Conservation (phyloP, 1,140 invertebrate species). For the Achroia grisella region DNA sequence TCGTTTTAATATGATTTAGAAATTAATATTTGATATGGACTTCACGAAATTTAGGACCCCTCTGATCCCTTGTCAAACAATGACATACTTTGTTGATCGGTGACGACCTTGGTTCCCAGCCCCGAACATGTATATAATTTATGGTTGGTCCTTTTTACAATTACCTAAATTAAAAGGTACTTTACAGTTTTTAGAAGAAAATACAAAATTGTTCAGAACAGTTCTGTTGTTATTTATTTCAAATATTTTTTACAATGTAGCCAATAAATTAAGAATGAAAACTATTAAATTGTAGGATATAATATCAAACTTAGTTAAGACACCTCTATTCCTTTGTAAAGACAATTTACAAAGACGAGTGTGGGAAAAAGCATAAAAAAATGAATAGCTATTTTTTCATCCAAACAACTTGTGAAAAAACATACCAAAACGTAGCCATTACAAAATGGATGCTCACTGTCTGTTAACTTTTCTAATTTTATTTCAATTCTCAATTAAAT, state of each 20-base stretch:
- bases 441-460: conserved; percentile 22
- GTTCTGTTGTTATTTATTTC: conserved; percentile 56
- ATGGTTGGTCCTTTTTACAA: too few species aligned
- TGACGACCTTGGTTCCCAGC: too few species aligned
- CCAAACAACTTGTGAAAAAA: conserved; percentile 13
- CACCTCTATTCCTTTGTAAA: conserved; percentile 46
- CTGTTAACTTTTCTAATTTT: conserved; percentile 16
- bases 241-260: conserved; percentile 54
- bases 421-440: conserved; percentile 15
- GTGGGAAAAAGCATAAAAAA: conserved; percentile 5
- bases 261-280: conserved; percentile 35
- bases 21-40: too few species aligned
- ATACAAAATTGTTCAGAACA: conserved; percentile 26
- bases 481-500: conserved; percentile 20
- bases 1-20: too few species aligned
- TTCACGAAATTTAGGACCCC: too few species aligned
- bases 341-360: conserved; percentile 44
- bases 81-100: too few species aligned
- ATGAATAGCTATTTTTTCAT: conserved; percentile 1
- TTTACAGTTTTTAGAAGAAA: too few species aligned
- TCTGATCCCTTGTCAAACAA: too few species aligned
- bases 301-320: conserved; percentile 18
- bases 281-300: conserved; percentile 26
- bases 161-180: too few species aligned
- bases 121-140: too few species aligned